Base-by-base conservation (phyloP, 2,888 invertebrate species). In the Lasioglossum zephyrum region DNA sequence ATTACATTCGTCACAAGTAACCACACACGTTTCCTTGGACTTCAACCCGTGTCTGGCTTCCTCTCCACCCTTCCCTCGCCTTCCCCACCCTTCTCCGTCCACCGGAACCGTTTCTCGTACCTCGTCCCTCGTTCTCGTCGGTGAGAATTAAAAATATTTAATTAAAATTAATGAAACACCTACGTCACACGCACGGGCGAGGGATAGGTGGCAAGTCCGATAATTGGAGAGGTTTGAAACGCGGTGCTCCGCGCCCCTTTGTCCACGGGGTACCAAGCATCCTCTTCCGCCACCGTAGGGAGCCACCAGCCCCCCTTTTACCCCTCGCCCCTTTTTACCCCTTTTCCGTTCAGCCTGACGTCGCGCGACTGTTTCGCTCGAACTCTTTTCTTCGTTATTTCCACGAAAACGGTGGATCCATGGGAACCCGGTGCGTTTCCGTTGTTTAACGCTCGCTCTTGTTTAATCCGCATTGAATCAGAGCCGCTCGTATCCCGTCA, bases 91-190 rank as follows among this genome's bases (percentile, higher is more conserved):
- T 39, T 75, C 63, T 76, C 75, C 16, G 41, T 13, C 26, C 49
- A 36, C 72, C 63, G 72, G 79, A 66, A 77, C 47, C 69, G 76
- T 82, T 18, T 2, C 76, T 11, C 53, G 49, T 9, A 26, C 13
- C 26, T 36, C 49, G 57, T 57, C 72, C 66, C 36, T 44, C 76
- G 73, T 82, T 63, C 57, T 76, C 69, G 60, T 31, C 39, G 44
- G 73, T 85, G 82, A 87, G 91, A 92, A 91, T 93, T 92, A 92
- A 93, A 89, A 92, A 92, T 93, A 93, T 93, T 93, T 93, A 92
- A 93, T 93, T 93, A 93, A 93, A 93, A 93, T 93, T 93, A 93
- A 93, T 93, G 93, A 93, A 93, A 93, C 90, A 87, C 89, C 89
- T 90, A 90, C 92, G 90, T 91, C 89, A 91, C 89, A 84, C 89